Percentiles rank a stretch among this genome's conserved stretches.
Evolutionary conservation across 2,797 vertebrate genomes (phyloP).

Genomic region (Bovichtus variegatus): DNA sequence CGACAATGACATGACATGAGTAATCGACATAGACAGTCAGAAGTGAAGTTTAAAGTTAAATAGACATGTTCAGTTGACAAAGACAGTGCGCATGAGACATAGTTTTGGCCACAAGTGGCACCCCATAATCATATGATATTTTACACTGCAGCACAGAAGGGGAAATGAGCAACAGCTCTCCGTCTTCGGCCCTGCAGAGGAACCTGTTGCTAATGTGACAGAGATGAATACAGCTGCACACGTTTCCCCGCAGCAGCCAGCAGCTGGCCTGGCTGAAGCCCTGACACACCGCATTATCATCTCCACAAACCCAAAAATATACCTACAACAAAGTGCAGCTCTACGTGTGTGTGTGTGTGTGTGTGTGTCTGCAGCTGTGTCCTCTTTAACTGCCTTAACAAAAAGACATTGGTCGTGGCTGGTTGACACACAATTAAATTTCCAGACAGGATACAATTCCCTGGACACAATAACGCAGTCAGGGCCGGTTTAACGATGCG

Average conservation of each 20-base stretch:
- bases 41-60: too few species aligned
- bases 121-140: too few species aligned
- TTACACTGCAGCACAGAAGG: fast-evolving
- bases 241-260: slow-evolving; percentile 14
- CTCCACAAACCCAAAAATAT: neutral
- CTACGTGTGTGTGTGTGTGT: neutral
- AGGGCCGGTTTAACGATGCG: neutral
- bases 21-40: too few species aligned
- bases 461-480: slow-evolving; percentile 12
- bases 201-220: slow-evolving; percentile 31
- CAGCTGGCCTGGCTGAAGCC: slow-evolving; percentile 12
- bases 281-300: slow-evolving; percentile 36
- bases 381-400: neutral
- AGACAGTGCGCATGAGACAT: too few species aligned
- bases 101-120: too few species aligned
- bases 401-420: neutral
- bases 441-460: slow-evolving; percentile 39
- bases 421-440: slow-evolving; percentile 31
- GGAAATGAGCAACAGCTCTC: neutral
- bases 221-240: slow-evolving; percentile 40
- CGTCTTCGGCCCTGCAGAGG: neutral
- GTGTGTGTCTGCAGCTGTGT: slow-evolving; percentile 21
- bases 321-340: slow-evolving; percentile 7
- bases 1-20: too few species aligned
- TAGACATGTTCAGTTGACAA: too few species aligned